phyloP scores from a whole-genome alignment of 1,140 invertebrate genomes.

The Geopemphigus sp. region DNA sequence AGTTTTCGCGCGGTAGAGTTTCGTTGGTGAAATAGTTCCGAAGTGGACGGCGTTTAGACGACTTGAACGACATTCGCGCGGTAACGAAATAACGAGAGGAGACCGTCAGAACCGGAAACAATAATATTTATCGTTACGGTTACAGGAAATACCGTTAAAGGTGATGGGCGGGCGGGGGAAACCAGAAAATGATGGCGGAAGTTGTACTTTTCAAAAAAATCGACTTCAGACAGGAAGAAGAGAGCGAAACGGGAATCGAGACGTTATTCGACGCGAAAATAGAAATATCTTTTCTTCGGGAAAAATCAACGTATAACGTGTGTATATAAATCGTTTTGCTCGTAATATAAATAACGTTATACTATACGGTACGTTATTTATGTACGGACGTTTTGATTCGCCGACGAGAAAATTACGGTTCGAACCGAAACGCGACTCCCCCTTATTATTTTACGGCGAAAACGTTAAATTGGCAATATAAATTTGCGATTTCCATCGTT shows the following conservation, averaged over 20 bases:
- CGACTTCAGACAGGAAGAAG: constrained; percentile 1
- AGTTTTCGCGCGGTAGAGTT: not conserved
- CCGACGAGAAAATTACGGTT: not conserved
- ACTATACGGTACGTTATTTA: too few species aligned
- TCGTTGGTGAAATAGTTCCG: not conserved
- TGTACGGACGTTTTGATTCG: not conserved
- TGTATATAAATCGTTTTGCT: not conserved
- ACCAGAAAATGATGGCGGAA: constrained; percentile 43
- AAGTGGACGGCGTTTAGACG: not conserved
- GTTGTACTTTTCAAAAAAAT: constrained; percentile 39
- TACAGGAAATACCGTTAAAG: constrained; percentile 23
- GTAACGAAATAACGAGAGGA: not conserved
- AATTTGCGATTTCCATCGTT: not conserved
- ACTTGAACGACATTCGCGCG: constrained; percentile 15
- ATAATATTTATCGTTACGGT: constrained; percentile 47
- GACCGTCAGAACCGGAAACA: constrained; percentile 30
- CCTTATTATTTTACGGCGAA: not conserved
- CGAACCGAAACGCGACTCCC: not conserved
- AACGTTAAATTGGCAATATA: not conserved
- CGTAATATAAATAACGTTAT: not conserved
- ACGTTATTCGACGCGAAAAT: not conserved
- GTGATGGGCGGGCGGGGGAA: not conserved
- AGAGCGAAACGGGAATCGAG: not conserved
- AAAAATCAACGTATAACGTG: not conserved
- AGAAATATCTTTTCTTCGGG: not conserved